Evolutionary conservation across 2,797 vertebrate genomes (phyloP).

Genomic region (Epinephelus coioides): DNA sequence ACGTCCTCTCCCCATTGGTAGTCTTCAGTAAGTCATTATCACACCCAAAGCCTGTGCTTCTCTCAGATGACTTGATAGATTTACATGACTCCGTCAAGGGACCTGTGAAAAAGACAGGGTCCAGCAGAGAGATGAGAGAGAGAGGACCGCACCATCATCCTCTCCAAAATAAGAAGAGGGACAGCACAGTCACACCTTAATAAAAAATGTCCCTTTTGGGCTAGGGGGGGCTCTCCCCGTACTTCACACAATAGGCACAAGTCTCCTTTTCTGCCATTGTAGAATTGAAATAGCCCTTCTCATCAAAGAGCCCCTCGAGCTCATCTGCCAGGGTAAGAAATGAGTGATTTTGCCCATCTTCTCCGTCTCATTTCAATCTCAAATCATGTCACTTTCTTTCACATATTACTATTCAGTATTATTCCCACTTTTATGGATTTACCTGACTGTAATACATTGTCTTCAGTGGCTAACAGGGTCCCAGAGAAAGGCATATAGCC

Average conservation of each 20-base stretch:
- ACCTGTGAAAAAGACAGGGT: constrained; percentile 75
- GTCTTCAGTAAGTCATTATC: constrained; percentile 92
- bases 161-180: constrained; percentile 77
- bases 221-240: constrained; percentile 48
- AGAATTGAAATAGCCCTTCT: constrained; percentile 72
- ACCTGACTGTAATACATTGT: constrained; percentile 58
- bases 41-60: constrained; percentile 84
- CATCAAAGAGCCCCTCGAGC: constrained; percentile 73
- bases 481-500: constrained; percentile 41
- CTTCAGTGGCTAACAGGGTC: constrained; percentile 51
- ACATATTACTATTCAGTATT: constrained; percentile 66
- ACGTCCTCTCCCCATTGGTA: constrained; percentile 76
- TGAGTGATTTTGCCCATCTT: constrained; percentile 62
- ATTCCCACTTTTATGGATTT: constrained; percentile 65
- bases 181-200: constrained; percentile 77
- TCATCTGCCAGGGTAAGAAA: constrained; percentile 67
- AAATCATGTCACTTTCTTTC: constrained; percentile 73
- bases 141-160: constrained; percentile 71
- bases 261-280: constrained; percentile 70
- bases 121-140: constrained; percentile 72
- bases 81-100: constrained; percentile 88
- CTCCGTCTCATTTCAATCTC: constrained; percentile 76
- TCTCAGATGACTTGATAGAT: constrained; percentile 86
- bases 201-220: constrained; percentile 63
- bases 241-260: constrained; percentile 78